Percentiles rank a stretch among this genome's conserved stretches.
phyloP scores from a whole-genome alignment of 2,888 invertebrate genomes.

The Drosophila cyrtoloma region DNA sequence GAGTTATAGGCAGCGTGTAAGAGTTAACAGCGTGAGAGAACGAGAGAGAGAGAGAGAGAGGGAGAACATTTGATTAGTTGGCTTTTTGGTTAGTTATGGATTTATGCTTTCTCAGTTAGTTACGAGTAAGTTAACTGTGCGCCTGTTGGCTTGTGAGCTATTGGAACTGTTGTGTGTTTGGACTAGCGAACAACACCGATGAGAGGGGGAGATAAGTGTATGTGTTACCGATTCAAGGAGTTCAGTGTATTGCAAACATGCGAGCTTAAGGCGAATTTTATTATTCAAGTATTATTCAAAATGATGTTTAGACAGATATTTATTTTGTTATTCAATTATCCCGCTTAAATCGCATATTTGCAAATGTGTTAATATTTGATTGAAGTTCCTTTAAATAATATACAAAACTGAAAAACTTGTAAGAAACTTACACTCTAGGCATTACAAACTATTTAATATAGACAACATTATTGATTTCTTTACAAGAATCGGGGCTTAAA shows the following conservation, averaged over 20 bases:
- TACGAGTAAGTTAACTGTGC: conserved; percentile 23
- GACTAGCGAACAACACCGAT: conserved; percentile 55
- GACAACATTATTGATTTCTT: not conserved
- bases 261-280: conserved; percentile 15
- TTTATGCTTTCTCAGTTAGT: conserved; percentile 18
- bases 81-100: conserved; percentile 43
- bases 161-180: conserved; percentile 19
- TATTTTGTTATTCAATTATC: not conserved
- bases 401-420: not conserved
- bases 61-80: conserved; percentile 53
- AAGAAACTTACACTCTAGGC: conserved; percentile 39
- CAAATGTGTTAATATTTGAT: conserved; percentile 12
- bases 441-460: conserved; percentile 18
- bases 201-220: not conserved
- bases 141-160: conserved; percentile 34
- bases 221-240: not conserved
- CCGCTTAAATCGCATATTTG: conserved; percentile 37
- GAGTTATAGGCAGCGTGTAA: not conserved
- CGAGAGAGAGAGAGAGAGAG: conserved; percentile 29
- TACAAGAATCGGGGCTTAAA: conserved; percentile 23
- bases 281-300: not conserved
- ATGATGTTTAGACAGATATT: not conserved
- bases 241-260: conserved; percentile 14
- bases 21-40: conserved; percentile 12
- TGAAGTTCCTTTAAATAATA: conserved; percentile 14